A percentile compares a stretch with the other conserved stretches of the same genome.
Conservation (phyloP, 2,797 vertebrate genomes). For the Nasua narica region DNA sequence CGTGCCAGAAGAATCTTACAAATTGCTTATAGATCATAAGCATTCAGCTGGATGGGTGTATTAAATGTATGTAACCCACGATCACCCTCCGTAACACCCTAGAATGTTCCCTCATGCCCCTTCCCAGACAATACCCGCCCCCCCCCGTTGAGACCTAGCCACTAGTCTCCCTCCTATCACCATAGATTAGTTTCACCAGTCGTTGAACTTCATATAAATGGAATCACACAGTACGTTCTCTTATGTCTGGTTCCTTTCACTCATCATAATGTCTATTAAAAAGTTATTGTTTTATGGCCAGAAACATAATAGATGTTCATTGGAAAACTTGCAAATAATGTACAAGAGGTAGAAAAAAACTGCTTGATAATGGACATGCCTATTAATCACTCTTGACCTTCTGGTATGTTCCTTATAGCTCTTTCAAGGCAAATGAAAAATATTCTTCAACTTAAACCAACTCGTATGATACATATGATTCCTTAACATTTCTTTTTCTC, state of each 20-base stretch:
- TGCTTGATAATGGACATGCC: neutral
- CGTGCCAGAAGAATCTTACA: neutral
- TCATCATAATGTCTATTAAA: neutral
- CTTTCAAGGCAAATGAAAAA: neutral
- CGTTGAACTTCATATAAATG: neutral
- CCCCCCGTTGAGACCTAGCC: neutral
- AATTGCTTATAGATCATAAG: too few relatives aligned
- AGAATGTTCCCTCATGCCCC: neutral
- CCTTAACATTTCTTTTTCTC: neutral
- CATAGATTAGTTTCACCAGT: neutral
- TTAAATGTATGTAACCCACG: fast-evolving
- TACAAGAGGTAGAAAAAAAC: neutral
- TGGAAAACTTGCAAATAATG: neutral
- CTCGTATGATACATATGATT: neutral
- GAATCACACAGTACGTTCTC: neutral
- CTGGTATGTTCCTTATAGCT: neutral
- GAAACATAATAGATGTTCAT: neutral
- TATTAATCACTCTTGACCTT: neutral
- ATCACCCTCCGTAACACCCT: fast-evolving
- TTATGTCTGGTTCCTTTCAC: neutral
- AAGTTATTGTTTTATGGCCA: neutral
- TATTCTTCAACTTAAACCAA: neutral
- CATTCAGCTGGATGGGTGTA: neutral
- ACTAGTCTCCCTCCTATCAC: neutral
- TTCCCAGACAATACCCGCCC: neutral